These are phyloP conservation scores for Hololepta plana DNA, from an alignment of 2,888 invertebrate genomes.

Conservation along the genomic window DNA sequence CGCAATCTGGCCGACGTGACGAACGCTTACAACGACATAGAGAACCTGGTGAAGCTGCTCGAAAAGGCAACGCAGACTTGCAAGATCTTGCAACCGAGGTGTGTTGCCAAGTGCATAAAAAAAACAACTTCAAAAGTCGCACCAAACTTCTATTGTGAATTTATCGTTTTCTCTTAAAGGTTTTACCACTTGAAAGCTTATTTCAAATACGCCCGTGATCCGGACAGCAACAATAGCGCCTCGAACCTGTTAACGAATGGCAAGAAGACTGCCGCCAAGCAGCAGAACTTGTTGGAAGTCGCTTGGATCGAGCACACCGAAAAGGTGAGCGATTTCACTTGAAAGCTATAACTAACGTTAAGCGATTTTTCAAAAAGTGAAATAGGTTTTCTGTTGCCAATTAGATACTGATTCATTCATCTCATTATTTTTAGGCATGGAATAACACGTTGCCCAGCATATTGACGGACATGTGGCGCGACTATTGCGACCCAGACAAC, in stretches of 20 bases:
- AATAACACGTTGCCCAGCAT: conserved; percentile 27
- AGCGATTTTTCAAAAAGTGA: too few relatives aligned
- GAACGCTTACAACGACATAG: conserved; percentile 17
- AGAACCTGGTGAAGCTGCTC: conserved; percentile 16
- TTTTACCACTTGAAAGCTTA: conserved; percentile 34
- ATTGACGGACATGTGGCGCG: conserved; percentile 30
- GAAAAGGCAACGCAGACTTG: conserved; percentile 15
- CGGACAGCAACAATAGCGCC: conserved; percentile 26
- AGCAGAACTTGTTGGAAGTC: conserved; percentile 26
- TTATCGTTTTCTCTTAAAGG: conserved; percentile 23
- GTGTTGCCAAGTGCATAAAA: conserved; percentile 6
- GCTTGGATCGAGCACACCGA: conserved; percentile 34
- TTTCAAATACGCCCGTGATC: conserved; percentile 28
- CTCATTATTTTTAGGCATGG: conserved; percentile 29
- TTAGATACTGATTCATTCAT: conserved; percentile 2
- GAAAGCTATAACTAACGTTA: too few relatives aligned
- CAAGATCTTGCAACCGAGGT: conserved; percentile 25
- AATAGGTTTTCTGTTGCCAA: background rate
- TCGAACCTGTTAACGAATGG: conserved; percentile 26
- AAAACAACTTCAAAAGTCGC: conserved; percentile 21
- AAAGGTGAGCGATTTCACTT: conserved; percentile 23
- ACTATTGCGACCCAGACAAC: conserved; percentile 27
- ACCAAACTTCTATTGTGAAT: too few relatives aligned
- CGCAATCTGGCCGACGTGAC: conserved; percentile 16
- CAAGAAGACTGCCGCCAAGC: conserved; percentile 22